Conservation (phyloP, 2,797 vertebrate genomes). For the Odontamblyopus lacepedii region DNA sequence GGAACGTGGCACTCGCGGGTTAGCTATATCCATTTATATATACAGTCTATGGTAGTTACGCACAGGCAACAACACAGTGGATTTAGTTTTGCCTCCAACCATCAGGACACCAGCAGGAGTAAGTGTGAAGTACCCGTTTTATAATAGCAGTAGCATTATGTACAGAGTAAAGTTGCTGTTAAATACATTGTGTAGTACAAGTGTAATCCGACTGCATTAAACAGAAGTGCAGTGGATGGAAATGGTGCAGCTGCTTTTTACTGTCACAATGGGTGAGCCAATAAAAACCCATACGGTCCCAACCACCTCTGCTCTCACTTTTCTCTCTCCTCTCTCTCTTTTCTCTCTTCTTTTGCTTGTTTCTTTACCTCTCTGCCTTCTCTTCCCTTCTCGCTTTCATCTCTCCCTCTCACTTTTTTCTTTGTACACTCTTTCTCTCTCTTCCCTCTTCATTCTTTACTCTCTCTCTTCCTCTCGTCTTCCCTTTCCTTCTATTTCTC, state of each 20-base stretch:
- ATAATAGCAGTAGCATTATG: background rate
- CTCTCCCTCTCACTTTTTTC: background rate
- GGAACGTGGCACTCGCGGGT: no score
- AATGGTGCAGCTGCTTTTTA: conserved; percentile 12
- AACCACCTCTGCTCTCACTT: background rate
- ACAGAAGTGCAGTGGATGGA: conserved; percentile 10
- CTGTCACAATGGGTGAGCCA: background rate
- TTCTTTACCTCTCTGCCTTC: no score
- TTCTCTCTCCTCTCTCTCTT: background rate
- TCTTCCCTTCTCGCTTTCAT: no score
- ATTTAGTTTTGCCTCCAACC: background rate
- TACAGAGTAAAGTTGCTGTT: background rate
- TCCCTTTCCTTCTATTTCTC: background rate
- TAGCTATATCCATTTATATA: no score
- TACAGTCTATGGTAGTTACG: no score
- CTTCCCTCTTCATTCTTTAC: no score
- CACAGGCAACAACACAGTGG: background rate
- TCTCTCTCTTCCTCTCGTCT: background rate
- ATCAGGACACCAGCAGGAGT: background rate
- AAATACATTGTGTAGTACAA: background rate
- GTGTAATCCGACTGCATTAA: background rate
- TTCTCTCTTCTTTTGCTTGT: no score
- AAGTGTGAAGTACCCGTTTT: background rate
- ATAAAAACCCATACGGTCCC: conserved; percentile 4
- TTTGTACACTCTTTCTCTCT: background rate